Conservation (phyloP, 2,888 invertebrate species). For the Watsonalla binaria region DNA sequence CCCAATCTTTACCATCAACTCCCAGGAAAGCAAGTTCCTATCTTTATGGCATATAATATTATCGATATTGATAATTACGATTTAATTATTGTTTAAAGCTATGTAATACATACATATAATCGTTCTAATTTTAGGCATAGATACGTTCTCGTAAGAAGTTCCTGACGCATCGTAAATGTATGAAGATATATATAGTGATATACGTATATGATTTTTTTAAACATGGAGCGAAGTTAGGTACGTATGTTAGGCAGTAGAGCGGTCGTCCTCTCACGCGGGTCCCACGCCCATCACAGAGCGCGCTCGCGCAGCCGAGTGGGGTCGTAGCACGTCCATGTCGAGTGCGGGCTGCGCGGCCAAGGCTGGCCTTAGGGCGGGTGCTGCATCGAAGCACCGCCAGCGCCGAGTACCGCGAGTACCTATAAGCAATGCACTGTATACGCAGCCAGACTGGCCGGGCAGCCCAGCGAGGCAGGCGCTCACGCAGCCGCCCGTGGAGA, state of each 20-base stretch:
- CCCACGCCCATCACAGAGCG: conserved; percentile 31
- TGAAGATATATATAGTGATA: conserved; percentile 78
- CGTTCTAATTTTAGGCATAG: conserved; percentile 79
- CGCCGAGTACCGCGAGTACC: conserved; percentile 9
- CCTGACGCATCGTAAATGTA: conserved; percentile 79
- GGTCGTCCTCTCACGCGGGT: conserved; percentile 71
- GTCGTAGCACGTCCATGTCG: conserved; percentile 1
- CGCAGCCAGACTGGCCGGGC: conserved; percentile 11
- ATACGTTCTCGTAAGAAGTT: conserved; percentile 80
- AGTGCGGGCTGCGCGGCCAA: background rate
- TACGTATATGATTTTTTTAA: conserved; percentile 79
- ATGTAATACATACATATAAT: conserved; percentile 81
- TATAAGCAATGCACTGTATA: no score
- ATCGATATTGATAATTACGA: conserved; percentile 80
- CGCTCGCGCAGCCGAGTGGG: conserved; percentile 24
- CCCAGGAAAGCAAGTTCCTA: conserved; percentile 81
- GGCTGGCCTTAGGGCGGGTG: conserved; percentile 5
- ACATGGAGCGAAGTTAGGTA: conserved; percentile 77
- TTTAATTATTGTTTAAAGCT: conserved; percentile 80
- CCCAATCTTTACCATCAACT: conserved; percentile 69
- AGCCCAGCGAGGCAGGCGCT: conserved; percentile 11
- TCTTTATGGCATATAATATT: conserved; percentile 81
- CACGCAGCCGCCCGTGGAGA: conserved; percentile 58
- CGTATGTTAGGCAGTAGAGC: conserved; percentile 77
- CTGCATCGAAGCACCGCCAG: conserved; percentile 20